phyloP scores from a whole-genome alignment of 2,888 invertebrate species.

The Ochlodes sylvanus region DNA sequence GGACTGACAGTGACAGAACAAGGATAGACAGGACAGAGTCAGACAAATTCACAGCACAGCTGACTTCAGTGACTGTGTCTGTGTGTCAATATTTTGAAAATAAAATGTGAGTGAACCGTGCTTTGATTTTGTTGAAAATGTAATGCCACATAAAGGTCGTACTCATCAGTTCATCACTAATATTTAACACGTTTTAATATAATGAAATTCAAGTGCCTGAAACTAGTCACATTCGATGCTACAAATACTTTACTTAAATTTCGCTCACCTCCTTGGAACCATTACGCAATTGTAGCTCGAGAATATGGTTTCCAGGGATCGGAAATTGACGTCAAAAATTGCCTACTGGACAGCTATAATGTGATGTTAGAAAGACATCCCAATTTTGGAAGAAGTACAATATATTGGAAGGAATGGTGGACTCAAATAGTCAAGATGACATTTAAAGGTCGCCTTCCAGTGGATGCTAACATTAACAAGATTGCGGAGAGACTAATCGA shows the following conservation, averaged over 20 bases:
- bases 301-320: conserved; percentile 88
- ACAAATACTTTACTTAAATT: conserved; percentile 93
- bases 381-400: conserved; percentile 90
- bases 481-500: conserved; percentile 87
- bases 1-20: no score
- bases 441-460: conserved; percentile 82
- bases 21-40: no score
- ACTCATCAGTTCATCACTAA: background rate
- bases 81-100: no score
- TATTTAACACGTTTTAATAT: background rate
- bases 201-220: conserved; percentile 80
- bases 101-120: no score
- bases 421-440: conserved; percentile 86
- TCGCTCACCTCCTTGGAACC: conserved; percentile 88
- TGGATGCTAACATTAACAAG: conserved; percentile 51
- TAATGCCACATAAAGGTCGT: no score
- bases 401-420: conserved; percentile 95
- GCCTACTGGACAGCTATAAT: conserved; percentile 88
- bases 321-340: conserved; percentile 77
- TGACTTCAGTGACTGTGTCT: no score
- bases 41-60: no score
- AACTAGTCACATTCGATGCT: conserved; percentile 94
- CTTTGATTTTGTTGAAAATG: no score
- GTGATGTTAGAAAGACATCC: conserved; percentile 89
- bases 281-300: conserved; percentile 89